Conservation (phyloP, 2,797 vertebrate species). For the Oophaga sylvatica region DNA sequence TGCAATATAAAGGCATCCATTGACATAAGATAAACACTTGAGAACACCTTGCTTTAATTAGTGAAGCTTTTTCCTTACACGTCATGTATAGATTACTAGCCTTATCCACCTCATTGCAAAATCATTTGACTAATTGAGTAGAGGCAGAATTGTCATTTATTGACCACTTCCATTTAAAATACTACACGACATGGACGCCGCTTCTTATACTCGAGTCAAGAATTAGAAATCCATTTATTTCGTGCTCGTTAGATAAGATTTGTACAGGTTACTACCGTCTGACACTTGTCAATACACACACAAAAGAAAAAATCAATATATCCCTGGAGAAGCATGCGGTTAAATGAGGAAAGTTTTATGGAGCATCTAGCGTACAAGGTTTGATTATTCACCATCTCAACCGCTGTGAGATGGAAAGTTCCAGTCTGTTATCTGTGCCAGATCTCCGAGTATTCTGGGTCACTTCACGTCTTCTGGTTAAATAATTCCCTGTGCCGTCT, state of each 20-base stretch:
- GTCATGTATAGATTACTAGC: background rate
- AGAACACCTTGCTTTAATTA: background rate
- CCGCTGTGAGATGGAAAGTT: slow-evolving; percentile 89
- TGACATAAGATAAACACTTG: background rate
- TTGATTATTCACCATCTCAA: slow-evolving; percentile 17
- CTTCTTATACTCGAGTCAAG: background rate
- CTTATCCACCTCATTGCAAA: background rate
- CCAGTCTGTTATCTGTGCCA: slow-evolving; percentile 83
- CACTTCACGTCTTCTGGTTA: slow-evolving; percentile 63
- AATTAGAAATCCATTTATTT: background rate
- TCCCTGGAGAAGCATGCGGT: background rate
- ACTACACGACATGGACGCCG: background rate
- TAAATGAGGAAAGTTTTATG: slow-evolving; percentile 12
- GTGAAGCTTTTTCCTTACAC: background rate
- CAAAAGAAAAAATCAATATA: background rate
- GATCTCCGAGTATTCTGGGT: slow-evolving; percentile 75
- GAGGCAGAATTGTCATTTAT: background rate
- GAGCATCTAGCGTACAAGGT: slow-evolving; percentile 16
- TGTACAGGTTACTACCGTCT: background rate
- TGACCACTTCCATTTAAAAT: background rate
- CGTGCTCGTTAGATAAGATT: background rate
- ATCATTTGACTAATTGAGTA: background rate
- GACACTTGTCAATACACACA: background rate
- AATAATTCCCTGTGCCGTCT: slow-evolving; percentile 63
- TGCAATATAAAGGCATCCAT: background rate